Evolutionary conservation across 2,113 vertebrate genomes (phyloP).

Genomic region (Vulpes lagopus): DNA sequence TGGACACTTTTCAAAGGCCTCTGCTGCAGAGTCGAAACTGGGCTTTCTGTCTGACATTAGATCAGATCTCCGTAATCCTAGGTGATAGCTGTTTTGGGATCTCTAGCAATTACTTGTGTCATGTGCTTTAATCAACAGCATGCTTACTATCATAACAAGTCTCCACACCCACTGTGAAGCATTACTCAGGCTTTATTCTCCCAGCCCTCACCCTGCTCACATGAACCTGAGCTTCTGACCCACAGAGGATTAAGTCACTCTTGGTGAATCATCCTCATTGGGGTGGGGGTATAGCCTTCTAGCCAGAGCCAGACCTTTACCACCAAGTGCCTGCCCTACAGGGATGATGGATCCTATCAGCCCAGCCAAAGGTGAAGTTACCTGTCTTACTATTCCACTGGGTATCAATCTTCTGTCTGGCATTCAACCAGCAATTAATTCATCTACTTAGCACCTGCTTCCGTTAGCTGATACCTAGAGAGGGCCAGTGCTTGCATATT

Average conservation of each 20-base stretch:
- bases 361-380: constrained; percentile 4
- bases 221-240: constrained; percentile 56
- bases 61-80: constrained; percentile 50
- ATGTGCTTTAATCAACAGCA: constrained; percentile 37
- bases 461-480: constrained; percentile 29
- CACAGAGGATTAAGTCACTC: neutral
- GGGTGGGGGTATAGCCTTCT: neutral
- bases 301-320: neutral
- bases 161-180: constrained; percentile 43
- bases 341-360: neutral
- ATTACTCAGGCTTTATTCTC: constrained; percentile 49
- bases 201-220: neutral
- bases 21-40: constrained; percentile 29
- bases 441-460: neutral
- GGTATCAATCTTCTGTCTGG: neutral
- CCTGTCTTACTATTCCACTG: neutral
- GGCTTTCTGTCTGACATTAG: constrained; percentile 58
- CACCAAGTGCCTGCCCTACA: neutral
- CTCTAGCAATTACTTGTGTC: constrained; percentile 63
- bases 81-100: constrained; percentile 48
- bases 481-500: neutral
- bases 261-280: constrained; percentile 53
- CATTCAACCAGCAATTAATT: constrained; percentile 22
- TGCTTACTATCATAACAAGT: constrained; percentile 25
- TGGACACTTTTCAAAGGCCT: constrained; percentile 58